Base-by-base conservation (phyloP, 2,888 invertebrate species). In the Cephus nigrinus region DNA sequence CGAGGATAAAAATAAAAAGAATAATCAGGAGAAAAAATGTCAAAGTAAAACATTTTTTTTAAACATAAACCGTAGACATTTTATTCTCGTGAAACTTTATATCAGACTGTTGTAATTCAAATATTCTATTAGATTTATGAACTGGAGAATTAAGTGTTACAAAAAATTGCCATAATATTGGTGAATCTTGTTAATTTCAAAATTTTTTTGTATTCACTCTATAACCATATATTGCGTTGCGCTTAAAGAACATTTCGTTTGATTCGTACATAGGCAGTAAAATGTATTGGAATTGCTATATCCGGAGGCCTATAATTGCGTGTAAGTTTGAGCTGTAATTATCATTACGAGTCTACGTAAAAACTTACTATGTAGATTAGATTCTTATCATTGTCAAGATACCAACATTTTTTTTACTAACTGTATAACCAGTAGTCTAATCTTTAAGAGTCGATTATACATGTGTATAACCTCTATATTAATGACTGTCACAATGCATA, bases 361-460 rank as follows among this genome's bases (percentile, higher is more conserved):
- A 40, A 15, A 15, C 15, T 15, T 11, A 69, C 4, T 11, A 31
- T 12, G 30, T 30, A 15, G 30, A 71, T 30, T 71, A 31, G 4
- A 30, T 32, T 71, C 33, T 32, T 31, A 33, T 71, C 71, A 71
- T 11, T 71, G 71, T 32, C 30, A 33, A 71, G 32, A 71, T 71
- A 71, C 30, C 4, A 73, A 73, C 12, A 35, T 73, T 34, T 34
- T 73, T 33, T 75, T 78, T 34, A 78, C 73, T 76, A 78, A 76
- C 75, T 75, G 23, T 78, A 23, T 74, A 76, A 35, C 73, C 74
- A 33, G n/a, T 34, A 55, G 30, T 33, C n/a, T 30, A 71, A 71
- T 12, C 12, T 15, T 71, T 55, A 55, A 71, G 31, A 31, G 30
- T 71, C 71, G 71, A 12, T 71, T 71, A 33, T 5, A 71, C 31